Conservation (phyloP, 2,113 vertebrate species). For the Heterotis niloticus region DNA sequence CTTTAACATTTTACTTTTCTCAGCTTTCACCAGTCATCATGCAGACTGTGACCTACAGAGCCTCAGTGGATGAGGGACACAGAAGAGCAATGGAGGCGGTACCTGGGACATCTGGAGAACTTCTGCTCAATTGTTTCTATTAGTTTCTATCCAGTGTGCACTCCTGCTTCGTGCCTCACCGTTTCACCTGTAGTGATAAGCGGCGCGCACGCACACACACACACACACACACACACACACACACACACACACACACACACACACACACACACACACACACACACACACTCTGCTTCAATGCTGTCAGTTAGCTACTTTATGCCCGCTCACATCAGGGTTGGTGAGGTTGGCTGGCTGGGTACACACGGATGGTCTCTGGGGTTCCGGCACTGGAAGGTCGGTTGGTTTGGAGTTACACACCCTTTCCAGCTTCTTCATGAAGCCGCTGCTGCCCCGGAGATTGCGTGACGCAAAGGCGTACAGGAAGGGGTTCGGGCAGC, state of each 20-base stretch:
- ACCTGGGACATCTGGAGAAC: background rate
- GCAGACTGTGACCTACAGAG: background rate
- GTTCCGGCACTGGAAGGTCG: background rate
- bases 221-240: background rate
- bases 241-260: background rate
- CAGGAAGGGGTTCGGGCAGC: conserved; percentile 64
- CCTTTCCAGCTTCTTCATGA: conserved; percentile 15
- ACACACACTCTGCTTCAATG: background rate
- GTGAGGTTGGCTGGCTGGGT: background rate
- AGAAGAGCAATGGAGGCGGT: no score
- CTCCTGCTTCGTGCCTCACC: background rate
- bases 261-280: background rate
- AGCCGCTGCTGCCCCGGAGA: background rate
- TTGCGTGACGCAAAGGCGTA: conserved; percentile 55
- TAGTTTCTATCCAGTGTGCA: background rate
- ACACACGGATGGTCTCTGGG: background rate
- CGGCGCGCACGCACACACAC: background rate
- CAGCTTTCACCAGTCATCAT: background rate
- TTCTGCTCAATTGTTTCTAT: background rate
- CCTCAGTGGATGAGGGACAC: background rate
- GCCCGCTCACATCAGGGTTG: background rate
- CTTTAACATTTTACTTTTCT: background rate
- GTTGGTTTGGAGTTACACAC: background rate
- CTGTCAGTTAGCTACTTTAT: background rate
- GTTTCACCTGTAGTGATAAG: background rate